Evolutionary conservation across 2,888 invertebrate genomes (phyloP).

Genomic region (Schizotus pectinicornis): DNA sequence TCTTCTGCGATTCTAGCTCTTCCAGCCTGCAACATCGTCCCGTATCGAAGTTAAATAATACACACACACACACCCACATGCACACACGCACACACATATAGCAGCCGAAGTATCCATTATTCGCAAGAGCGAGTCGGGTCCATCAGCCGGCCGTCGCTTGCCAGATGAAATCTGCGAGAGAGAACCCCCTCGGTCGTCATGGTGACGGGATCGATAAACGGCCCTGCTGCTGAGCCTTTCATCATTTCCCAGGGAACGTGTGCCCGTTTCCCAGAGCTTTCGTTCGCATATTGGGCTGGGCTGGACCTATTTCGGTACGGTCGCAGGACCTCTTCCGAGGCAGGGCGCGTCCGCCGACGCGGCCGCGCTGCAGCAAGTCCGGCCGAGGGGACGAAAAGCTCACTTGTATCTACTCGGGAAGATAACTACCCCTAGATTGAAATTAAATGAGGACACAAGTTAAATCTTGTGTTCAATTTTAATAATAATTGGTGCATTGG

Average conservation of each 20-base stretch:
- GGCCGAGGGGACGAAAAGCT: too few species aligned
- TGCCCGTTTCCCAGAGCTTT: constrained; percentile 42
- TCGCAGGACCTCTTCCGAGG: constrained; percentile 24
- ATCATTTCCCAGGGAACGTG: constrained; percentile 46
- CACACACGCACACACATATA: too few species aligned
- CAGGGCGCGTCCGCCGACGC: constrained; percentile 5
- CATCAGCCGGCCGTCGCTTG: constrained; percentile 30
- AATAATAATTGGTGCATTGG: too few species aligned
- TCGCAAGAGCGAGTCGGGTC: constrained; percentile 34
- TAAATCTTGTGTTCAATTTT: too few species aligned
- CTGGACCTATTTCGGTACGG: constrained; percentile 40
- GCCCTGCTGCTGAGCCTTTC: constrained; percentile 37
- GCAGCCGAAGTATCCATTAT: constrained; percentile 35
- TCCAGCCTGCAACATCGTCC: constrained; percentile 18
- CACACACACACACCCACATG: constrained; percentile 20
- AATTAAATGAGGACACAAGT: too few species aligned
- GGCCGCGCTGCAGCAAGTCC: too few species aligned
- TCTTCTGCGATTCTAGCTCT: constrained; percentile 16
- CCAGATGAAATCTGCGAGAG: constrained; percentile 38
- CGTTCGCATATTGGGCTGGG: constrained; percentile 35
- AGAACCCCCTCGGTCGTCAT: constrained; percentile 36
- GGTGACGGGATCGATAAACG: constrained; percentile 48
- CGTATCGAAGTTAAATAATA: constrained; percentile 35
- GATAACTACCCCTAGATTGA: too few species aligned
- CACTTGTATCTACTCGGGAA: too few species aligned